phyloP scores from a whole-genome alignment of 1,140 invertebrate species.

The Dolichoris vasculosae region DNA sequence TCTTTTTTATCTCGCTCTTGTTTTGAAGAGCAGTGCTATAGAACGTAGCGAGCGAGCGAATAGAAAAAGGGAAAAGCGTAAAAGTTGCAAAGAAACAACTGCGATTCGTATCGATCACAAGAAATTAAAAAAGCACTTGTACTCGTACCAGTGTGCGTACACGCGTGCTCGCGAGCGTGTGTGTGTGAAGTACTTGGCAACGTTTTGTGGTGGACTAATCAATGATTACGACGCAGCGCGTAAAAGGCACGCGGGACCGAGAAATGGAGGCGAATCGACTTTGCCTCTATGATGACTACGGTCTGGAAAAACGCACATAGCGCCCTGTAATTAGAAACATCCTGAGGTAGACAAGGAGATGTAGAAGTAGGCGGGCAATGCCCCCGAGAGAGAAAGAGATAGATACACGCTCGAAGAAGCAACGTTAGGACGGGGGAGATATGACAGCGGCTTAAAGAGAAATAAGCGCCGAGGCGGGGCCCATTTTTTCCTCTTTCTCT shows the following conservation, averaged over 20 bases:
- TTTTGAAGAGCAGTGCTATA: too few species aligned
- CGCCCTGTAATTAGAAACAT: slow-evolving; percentile 43
- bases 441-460: slow-evolving; percentile 37
- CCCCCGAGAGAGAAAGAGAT: background rate
- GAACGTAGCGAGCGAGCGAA: too few species aligned
- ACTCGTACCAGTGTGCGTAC: background rate
- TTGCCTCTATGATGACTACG: background rate
- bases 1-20: too few species aligned
- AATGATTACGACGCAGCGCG: background rate
- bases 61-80: too few species aligned
- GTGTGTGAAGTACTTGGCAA: background rate
- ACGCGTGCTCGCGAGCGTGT: background rate
- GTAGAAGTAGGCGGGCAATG: slow-evolving; percentile 3
- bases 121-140: too few species aligned
- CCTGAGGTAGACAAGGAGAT: background rate
- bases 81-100: too few species aligned
- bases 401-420: background rate
- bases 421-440: background rate
- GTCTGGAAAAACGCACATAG: background rate
- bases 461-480: slow-evolving; percentile 44
- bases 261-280: background rate
- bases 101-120: too few species aligned
- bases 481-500: too few species aligned
- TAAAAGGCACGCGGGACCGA: background rate
- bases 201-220: background rate